Evolutionary conservation across 1,140 invertebrate species (phyloP), one percentile per base, ranked within the genome.

Genomic region (Sesamia nonagrioides): DNA sequence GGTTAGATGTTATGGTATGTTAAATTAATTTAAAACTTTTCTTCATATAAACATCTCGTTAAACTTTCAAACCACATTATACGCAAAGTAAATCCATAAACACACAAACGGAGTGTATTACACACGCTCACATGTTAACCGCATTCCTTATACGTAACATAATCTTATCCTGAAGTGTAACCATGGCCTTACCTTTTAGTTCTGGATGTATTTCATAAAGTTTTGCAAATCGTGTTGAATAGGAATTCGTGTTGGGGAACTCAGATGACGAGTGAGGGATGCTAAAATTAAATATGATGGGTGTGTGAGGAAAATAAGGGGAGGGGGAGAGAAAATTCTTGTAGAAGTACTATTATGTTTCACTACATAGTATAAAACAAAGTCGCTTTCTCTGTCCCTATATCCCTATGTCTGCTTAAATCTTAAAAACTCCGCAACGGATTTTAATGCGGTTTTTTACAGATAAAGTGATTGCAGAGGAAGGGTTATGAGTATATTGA

Each of bases 121-220:
- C 21, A 58, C 54, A 13, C 33, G 33, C 27, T 58, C 18, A 33
- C 2, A 48, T 48, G 42, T 69, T 69, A 27, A 50, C 45, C 40
- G 15, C 40, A n/a, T 69, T 45, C 13, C 1, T 13, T n/a, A 2
- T 48, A 54, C 42, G 45, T 48, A 15, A 68, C 63, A 68, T 27
- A 48, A 45, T 68, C 40, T 68, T 27, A 48, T 21, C 21, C 40
- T 8, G 40, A 48, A 69, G 40, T 48, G 21, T 69, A 50, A 69
- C 66, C 37, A 8, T 13, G 48, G 40, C n/a, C 18, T 48, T 69
- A 50, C 50, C 40, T 69, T 50, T 48, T 21, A 50, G 18, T 58
- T 58, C 13, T 27, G 54, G 66, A 69, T 69, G 48, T 69, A 69
- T 69, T 48, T 33, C 42, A 15, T 13, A 15, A 69, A 50, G 66